phyloP scores from a whole-genome alignment of 1,140 invertebrate species.

The Zaprionus ornatus region DNA sequence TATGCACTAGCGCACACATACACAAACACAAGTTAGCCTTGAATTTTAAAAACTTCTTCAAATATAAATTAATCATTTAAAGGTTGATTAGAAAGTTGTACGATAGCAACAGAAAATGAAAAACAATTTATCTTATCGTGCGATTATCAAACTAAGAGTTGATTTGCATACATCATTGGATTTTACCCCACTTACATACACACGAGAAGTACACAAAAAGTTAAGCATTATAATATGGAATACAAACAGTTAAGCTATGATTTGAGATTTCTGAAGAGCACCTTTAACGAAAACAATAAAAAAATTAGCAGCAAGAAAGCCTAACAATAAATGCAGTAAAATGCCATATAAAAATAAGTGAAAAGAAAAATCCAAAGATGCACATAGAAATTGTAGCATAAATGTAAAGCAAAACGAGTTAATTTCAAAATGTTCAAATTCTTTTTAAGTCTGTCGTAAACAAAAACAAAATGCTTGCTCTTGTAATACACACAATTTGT shows the following conservation, averaged over 20 bases:
- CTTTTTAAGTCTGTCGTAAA: slow-evolving; percentile 19
- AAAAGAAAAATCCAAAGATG: slow-evolving; percentile 31
- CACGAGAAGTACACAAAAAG: slow-evolving; percentile 30
- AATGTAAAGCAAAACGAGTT: slow-evolving; percentile 48
- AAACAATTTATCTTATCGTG: not conserved
- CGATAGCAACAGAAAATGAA: not conserved
- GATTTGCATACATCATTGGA: slow-evolving; percentile 22
- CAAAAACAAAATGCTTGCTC: slow-evolving; percentile 28
- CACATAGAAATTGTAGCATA: slow-evolving; percentile 60
- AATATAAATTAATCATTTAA: not conserved
- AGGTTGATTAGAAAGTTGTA: not conserved
- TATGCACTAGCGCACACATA: slow-evolving; percentile 47
- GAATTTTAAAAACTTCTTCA: not conserved
- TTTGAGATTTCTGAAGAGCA: slow-evolving; percentile 73
- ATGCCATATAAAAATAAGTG: slow-evolving; percentile 53
- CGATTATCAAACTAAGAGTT: not conserved
- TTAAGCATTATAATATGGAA: slow-evolving; percentile 27
- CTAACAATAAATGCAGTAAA: slow-evolving; percentile 50
- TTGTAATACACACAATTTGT: slow-evolving; percentile 29
- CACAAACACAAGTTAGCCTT: slow-evolving; percentile 19
- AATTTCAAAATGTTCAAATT: slow-evolving; percentile 20
- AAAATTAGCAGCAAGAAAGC: slow-evolving; percentile 63
- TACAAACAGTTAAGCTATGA: slow-evolving; percentile 45
- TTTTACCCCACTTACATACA: slow-evolving; percentile 4
- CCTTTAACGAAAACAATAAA: slow-evolving; percentile 78